These are phyloP conservation scores for Priocnemis perturbator DNA, from an alignment of 2,888 invertebrate species.

Conservation along the genomic window DNA sequence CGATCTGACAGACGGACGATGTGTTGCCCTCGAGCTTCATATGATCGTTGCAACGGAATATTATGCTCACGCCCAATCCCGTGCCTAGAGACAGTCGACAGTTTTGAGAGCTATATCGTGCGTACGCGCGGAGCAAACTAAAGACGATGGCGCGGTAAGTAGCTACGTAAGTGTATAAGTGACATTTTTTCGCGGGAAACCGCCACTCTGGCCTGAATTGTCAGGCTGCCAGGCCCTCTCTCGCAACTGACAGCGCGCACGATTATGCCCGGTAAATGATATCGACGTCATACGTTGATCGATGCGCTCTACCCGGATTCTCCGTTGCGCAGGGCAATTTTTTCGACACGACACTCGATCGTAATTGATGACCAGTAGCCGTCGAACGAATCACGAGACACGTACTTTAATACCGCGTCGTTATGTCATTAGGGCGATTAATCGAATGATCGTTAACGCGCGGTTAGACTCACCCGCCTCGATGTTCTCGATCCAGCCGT, in stretches of 20 bases:
- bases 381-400: neutral
- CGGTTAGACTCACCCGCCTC: slow-evolving; percentile 77
- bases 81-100: slow-evolving; percentile 79
- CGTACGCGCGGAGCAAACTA: neutral
- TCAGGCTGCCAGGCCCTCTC: too few species aligned
- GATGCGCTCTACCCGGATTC: too few species aligned
- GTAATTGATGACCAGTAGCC: neutral
- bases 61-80: slow-evolving; percentile 92
- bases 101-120: neutral
- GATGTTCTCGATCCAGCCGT: slow-evolving; percentile 96
- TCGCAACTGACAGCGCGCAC: too few species aligned
- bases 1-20: slow-evolving; percentile 93
- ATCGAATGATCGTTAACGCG: slow-evolving; percentile 7
- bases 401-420: neutral
- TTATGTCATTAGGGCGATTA: slow-evolving; percentile 3
- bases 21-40: slow-evolving; percentile 93
- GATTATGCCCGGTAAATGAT: too few species aligned
- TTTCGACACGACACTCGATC: neutral
- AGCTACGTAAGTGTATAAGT: too few species aligned
- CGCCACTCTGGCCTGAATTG: too few species aligned
- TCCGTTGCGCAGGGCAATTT: too few species aligned
- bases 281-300: too few species aligned
- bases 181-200: neutral
- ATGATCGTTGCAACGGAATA: slow-evolving; percentile 94
- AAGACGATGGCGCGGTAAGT: neutral